Evolutionary conservation across 2,888 invertebrate species (phyloP).

Genomic region (Drosophila nr. medialis): DNA sequence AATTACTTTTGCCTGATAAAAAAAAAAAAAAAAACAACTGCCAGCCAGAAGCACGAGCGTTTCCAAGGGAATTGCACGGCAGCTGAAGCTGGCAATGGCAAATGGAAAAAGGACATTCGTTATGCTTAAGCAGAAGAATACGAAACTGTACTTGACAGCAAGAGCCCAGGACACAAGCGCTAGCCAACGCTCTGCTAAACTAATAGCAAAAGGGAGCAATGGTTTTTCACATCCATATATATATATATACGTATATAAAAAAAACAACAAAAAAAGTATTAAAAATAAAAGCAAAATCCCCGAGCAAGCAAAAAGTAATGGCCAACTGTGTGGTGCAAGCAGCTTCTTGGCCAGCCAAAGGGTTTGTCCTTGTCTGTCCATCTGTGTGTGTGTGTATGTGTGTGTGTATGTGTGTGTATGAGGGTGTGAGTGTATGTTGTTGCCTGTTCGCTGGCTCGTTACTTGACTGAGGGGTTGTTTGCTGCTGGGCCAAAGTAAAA

Average conservation of each 20-base stretch:
- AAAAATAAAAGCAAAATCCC: constrained; percentile 56
- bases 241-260: constrained; percentile 9
- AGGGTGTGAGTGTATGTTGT: constrained; percentile 43
- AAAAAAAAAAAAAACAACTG: constrained; percentile 17
- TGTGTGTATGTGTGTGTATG: constrained; percentile 19
- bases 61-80: constrained; percentile 64
- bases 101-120: constrained; percentile 79
- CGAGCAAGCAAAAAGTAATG: constrained; percentile 74
- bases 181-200: constrained; percentile 53
- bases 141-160: constrained; percentile 80
- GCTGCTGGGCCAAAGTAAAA: constrained; percentile 71
- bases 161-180: constrained; percentile 40
- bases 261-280: constrained; percentile 31
- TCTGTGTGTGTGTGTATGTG: constrained; percentile 29
- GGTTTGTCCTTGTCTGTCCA: constrained; percentile 49
- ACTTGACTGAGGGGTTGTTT: constrained; percentile 70
- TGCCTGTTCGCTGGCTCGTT: constrained; percentile 61
- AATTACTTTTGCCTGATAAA: constrained; percentile 72
- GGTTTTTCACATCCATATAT: constrained; percentile 38
- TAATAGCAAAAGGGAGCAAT: constrained; percentile 68
- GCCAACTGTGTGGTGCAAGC: constrained; percentile 60
- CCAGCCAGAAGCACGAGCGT: constrained; percentile 28
- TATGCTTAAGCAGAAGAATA: constrained; percentile 82
- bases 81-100: constrained; percentile 38
- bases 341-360: constrained; percentile 65